Conservation (phyloP, 2,888 invertebrate genomes). For the Arrhopalites spinosus region DNA sequence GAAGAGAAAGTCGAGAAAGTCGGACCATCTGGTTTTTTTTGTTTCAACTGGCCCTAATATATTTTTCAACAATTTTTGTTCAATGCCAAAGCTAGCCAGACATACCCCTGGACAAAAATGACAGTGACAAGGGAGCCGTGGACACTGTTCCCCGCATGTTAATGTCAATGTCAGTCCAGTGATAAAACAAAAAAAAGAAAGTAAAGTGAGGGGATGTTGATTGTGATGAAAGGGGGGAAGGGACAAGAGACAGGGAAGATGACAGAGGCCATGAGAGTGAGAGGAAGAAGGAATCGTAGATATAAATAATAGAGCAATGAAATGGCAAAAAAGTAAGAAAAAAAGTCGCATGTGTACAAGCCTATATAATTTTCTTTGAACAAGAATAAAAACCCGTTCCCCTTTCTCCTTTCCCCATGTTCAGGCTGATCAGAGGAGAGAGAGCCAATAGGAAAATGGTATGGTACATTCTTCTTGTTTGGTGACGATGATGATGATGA, state of each 20-base stretch:
- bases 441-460: background rate
- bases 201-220: background rate
- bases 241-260: background rate
- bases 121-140: background rate
- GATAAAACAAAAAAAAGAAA: background rate
- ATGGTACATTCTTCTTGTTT: too few species aligned
- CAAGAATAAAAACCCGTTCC: background rate
- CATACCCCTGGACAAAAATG: background rate
- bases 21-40: too few species aligned
- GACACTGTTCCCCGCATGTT: too few species aligned
- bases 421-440: background rate
- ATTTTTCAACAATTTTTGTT: too few species aligned
- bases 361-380: background rate
- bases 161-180: background rate
- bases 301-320: background rate
- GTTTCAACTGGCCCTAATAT: too few species aligned
- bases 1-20: too few species aligned
- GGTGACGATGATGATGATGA: too few species aligned
- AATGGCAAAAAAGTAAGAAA: too few species aligned
- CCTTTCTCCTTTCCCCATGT: too few species aligned
- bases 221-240: background rate
- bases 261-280: slow-evolving; percentile 4
- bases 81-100: too few species aligned
- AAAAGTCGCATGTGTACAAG: too few species aligned
- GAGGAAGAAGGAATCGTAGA: background rate